These are phyloP conservation scores for Seira sanloemensis DNA, from an alignment of 2,888 invertebrate genomes.

Conservation along the genomic window DNA sequence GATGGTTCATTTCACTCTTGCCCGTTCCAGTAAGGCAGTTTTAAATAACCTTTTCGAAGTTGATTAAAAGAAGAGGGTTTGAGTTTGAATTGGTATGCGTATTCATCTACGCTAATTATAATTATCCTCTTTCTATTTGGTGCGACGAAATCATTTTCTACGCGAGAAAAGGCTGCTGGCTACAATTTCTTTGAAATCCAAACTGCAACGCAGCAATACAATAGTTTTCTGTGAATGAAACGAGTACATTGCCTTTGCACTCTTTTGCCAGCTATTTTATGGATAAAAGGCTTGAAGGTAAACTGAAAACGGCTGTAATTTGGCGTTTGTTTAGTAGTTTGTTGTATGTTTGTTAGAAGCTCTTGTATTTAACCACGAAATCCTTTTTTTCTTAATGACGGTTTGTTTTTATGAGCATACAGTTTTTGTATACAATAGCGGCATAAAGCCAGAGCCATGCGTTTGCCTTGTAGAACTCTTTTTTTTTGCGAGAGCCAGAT, in stretches of 20 bases:
- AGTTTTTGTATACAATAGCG: background rate
- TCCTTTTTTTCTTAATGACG: background rate
- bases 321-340: slow-evolving; percentile 15
- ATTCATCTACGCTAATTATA: no score
- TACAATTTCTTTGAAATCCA: background rate
- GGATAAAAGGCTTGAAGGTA: slow-evolving; percentile 3
- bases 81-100: no score
- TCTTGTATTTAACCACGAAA: background rate
- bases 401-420: background rate
- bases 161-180: slow-evolving; percentile 21
- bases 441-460: background rate
- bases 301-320: slow-evolving; percentile 7
- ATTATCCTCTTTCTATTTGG: no score
- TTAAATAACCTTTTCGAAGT: no score
- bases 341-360: background rate
- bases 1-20: no score
- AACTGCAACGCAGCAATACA: slow-evolving; percentile 6
- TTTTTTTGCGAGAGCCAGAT: no score
- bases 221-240: slow-evolving; percentile 19
- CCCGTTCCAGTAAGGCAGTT: no score
- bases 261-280: background rate
- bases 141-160: no score
- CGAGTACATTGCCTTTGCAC: slow-evolving; percentile 13
- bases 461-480: background rate
- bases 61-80: no score